Base-by-base conservation (phyloP, 2,113 vertebrate species). In the Pelecanoides urinatrix region DNA sequence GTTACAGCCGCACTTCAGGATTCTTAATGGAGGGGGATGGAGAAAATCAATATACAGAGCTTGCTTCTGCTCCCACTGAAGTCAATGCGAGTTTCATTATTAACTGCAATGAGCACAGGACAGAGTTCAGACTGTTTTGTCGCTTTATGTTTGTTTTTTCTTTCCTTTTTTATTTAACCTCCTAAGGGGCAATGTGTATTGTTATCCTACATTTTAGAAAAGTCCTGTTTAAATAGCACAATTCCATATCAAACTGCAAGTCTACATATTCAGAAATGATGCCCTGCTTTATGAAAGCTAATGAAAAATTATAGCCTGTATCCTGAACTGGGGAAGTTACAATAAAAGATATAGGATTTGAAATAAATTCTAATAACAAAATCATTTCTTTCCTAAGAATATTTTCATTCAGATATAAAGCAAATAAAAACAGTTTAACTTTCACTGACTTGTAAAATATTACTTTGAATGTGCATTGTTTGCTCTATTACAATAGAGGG, bases 31-130 rank as follows among this genome's bases (percentile, higher is more conserved):
- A 97, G 74, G 92, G 78, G 85, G 75, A 92, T 40, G 90, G 75
- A 90, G 96, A 95, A 98, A 97, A 98, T 98, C 98, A 97, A 98
- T 97, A 97, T 45, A 91, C 87, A 91, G 91, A 96, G 92, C 91
- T 95, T 66, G 92, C 95, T 90, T 96, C 92, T 94, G 91, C 92
- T 96, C 30, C 78, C 67, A 70, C 26, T 83, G 91, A 92, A 97
- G 88, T 88, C 89, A 90, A 86, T 71, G 84, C 3, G 8, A 95
- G 94, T 92, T 95, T 92, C 94, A 89, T 94, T 92, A 97, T 95
- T 96, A 94, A 97, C 87, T 90, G 84, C 94, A 95, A 91, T 94
- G 71, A 94, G 74, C 74, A 70, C 84, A 94, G 86, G 89, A 95
- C 91, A 94, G 62, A 91, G 92, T 94, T 96, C 91, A 88, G 72